Evolutionary conservation across 1,140 invertebrate genomes (phyloP), one percentile per base, ranked within the genome.

Genomic region (Andricus grossulariae): DNA sequence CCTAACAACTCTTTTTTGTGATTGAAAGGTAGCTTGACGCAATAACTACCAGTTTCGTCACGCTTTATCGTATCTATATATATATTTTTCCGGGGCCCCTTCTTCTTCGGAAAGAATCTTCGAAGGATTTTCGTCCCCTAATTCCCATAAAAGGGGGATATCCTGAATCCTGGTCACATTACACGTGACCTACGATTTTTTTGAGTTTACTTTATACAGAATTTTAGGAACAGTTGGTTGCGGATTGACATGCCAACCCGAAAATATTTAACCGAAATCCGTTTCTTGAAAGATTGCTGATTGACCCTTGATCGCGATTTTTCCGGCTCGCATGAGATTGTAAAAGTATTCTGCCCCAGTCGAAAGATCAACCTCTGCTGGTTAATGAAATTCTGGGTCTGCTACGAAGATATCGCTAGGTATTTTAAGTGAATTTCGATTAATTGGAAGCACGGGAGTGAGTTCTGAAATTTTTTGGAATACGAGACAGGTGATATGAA

Each of bases 391-490:
- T 13, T 32, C 19, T 15, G 19, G 55, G 19, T 60, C 55, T 25
- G 55, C 55, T 60, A 13, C 32, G 25, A 60, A 25, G 19, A 60
- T 60, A 32, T 60, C 18, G 21, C 19, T 2, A 25, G 21, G 55
- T 12, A 60, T 60, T 10, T 60, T 60, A 3, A 60, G 25, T 13
- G 55, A 60, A 25, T 60, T 60, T 60, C 55, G 21, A 32, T 60
- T 19, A 13, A 60, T 60, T 60, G 21, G 55, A 11, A 25, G 21
- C 12, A 13, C 21, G 10, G 55, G 55, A 4, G 25, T 25, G 5
- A 25, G 55, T 13, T 10, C 12, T 25, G 21, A 60, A 60, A 32
- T 60, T 60, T 60, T 11, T 60, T 60, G 55, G 25, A 60, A 60
- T 60, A 15, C 11, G 21, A 60, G 21, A 60, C 21, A 25, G 21